Percentiles rank a stretch among this genome's conserved stretches.
Evolutionary conservation across 1,140 invertebrate genomes (phyloP).

Genomic region (Drosophila pseudoananassae): DNA sequence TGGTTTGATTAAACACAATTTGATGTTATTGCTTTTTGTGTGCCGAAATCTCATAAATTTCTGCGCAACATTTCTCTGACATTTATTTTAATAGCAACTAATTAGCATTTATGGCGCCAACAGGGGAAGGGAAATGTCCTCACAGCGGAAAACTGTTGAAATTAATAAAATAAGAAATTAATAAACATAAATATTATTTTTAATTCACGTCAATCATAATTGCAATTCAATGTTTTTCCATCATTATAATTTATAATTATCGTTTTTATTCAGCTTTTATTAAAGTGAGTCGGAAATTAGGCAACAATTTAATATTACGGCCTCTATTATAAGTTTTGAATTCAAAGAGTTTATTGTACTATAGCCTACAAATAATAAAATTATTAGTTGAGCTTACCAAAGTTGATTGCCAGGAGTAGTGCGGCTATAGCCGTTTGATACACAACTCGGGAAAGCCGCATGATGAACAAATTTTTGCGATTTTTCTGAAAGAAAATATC

Average conservation of each 20-base stretch:
- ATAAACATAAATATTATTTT: constrained; percentile 40
- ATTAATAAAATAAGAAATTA: constrained; percentile 1
- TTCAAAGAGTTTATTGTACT: neutral
- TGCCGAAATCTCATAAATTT: constrained; percentile 34
- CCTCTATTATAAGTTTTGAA: neutral
- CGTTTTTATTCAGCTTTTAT: neutral
- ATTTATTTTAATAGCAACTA: constrained; percentile 53
- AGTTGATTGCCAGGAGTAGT: constrained; percentile 31
- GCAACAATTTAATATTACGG: neutral
- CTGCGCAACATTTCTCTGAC: constrained; percentile 28
- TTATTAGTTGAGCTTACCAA: constrained; percentile 52
- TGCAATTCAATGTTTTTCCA: constrained; percentile 15
- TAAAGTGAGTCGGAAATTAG: neutral
- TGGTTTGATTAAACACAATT: neutral
- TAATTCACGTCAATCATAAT: constrained; percentile 17
- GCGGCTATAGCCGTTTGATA: constrained; percentile 32
- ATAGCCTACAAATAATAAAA: too few species aligned
- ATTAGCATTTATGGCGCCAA: constrained; percentile 44
- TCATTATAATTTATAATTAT: neutral
- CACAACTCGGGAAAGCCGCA: constrained; percentile 52
- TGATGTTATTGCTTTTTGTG: constrained; percentile 8
- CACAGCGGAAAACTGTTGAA: constrained; percentile 15
- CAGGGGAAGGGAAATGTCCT: neutral
- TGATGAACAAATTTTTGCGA: constrained; percentile 17
- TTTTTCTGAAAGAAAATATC: constrained; percentile 22